Base-by-base conservation (phyloP, 1,140 invertebrate species). In the Orchesella cincta region DNA sequence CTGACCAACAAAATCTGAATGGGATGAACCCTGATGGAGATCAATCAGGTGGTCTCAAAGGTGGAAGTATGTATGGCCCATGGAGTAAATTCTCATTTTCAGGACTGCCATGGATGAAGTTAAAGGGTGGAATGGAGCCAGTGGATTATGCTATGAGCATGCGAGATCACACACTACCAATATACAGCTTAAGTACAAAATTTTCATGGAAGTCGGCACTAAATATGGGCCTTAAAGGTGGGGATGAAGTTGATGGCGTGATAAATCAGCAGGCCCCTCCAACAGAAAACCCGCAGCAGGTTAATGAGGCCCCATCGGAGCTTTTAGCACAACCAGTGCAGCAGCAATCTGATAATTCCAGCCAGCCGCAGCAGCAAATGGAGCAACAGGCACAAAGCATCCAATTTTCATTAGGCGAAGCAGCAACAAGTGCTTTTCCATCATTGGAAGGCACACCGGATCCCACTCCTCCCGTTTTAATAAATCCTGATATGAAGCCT, bases 201-300 rank as follows among this genome's bases (percentile, higher is more conserved):
- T 67, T 67, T 33, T 67, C 62, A 14, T 67, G 62, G 62, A 3
- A 29, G 23, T 8, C 29, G 29, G 23, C 8, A 12, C 12, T 46
- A 12, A 64, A 18, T 20, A 23, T 80, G 1, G 78, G 78, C 34
- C 67, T 80, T 1, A 78, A 81, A 46, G 75, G 76, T 0, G 78
- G 74, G 16, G 34, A 35, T 0, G 28, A 67, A n/a, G 62, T 12
- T 29, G 62, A 67, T 33, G 62, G 62, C 14, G 62, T 31, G 8
- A 33, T 12, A 67, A 33, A 2, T 33, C n/a, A 12, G 8, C 54
- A 57, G 54, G n/a, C 14, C 8, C 26, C 54, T 46, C 5, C 5
- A 46, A 18, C 39, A 46, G 39, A 46, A 46, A n/a, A n/a, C n/a
- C n/a, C n/a, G n/a, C n/a, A n/a, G n/a, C n/a, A n/a, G n/a, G n/a